Base-by-base conservation (phyloP, 1,140 invertebrate species). In the Panagrolaimus sp. region DNA sequence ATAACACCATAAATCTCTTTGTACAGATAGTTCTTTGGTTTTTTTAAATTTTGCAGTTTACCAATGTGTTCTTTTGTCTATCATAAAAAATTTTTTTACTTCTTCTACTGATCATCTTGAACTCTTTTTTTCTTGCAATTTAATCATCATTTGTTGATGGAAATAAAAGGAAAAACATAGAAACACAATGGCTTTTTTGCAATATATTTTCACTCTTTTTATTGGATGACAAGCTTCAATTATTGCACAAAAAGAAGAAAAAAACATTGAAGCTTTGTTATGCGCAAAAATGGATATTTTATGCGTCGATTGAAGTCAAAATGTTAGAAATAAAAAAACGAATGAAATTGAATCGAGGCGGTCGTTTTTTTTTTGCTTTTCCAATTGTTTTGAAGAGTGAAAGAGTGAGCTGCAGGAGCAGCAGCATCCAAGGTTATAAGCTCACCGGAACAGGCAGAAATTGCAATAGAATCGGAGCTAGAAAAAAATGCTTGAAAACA, bases 381-480 rank as follows among this genome's bases (percentile, higher is more conserved):
- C 13, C 51, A 13, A 57, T 57, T 57, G 51, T 57, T 57, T 27
- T 57, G 14, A 20, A 25, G n/a, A n/a, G 51, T 20, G 20, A 27
- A 57, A 25, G 51, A n/a, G n/a, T n/a, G 51, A 27, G 51, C 20
- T 25, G 20, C 51, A 27, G 20, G 51, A n/a, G n/a, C n/a, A n/a
- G n/a, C n/a, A n/a, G 51, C 51, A 27, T 20, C 51, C 20, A 16
- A 57, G 51, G 51, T 57, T 57, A 57, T 57, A 27, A 27, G 51
- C 51, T 27, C 51, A 57, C 51, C 51, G 51, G 51, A 57, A 57
- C 51, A 57, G 20, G 9, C 51, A 20, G 20, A 57, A 57, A 57
- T 57, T 57, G 51, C 51, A 57, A 57, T 57, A 57, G 51, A 57
- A 25, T 57, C 51, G 51, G 51, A 57, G 51, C 7, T 7, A 7